A percentile compares a stretch with the other conserved stretches of the same genome.
Conservation (phyloP, 2,888 invertebrate genomes). For the Yponomeuta evonymella region DNA sequence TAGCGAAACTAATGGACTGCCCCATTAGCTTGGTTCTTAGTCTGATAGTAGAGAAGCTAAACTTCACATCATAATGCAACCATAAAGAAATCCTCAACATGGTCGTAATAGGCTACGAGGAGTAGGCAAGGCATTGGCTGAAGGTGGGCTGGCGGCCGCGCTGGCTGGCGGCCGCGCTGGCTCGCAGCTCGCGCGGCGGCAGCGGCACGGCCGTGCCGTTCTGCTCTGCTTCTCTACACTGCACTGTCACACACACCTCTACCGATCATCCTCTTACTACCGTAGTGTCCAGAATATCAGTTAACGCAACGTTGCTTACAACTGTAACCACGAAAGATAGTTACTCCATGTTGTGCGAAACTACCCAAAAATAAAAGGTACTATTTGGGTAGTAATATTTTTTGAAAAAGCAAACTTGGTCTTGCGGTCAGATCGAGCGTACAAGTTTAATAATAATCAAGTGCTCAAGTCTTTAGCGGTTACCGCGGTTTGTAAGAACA, state of each 20-base stretch:
- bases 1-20: neutral
- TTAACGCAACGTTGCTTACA: too few relatives aligned
- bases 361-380: too few relatives aligned
- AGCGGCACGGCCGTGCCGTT: neutral
- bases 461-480: neutral
- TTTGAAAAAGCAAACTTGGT: neutral
- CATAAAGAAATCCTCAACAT: too few relatives aligned
- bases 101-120: too few relatives aligned
- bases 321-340: too few relatives aligned
- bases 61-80: neutral
- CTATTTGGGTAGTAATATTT: too few relatives aligned
- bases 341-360: too few relatives aligned
- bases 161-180: neutral
- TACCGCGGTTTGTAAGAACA: neutral
- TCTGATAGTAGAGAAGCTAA: neutral
- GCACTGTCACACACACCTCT: neutral
- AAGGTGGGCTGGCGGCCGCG: neutral
- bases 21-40: neutral
- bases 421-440: neutral
- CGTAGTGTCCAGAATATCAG: too few relatives aligned
- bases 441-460: neutral
- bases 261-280: too few relatives aligned
- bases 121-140: neutral
- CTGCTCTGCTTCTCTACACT: neutral
- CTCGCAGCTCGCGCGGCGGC: neutral